phyloP scores from a whole-genome alignment of 64 coral and sea anemone genomes.

The Porites lutea region DNA sequence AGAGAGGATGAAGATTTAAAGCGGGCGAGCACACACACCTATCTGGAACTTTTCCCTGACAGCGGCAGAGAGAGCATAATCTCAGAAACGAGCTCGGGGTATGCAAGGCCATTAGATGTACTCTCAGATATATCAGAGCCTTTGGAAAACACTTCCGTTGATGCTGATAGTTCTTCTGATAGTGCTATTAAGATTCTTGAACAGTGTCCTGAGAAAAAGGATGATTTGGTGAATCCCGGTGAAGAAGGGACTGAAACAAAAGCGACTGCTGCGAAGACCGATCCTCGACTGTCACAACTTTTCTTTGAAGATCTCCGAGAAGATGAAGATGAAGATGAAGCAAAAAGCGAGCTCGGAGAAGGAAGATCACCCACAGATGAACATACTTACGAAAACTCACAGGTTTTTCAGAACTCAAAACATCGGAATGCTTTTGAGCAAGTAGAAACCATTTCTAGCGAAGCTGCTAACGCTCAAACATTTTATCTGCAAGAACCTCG shows the following conservation, averaged over 20 bases:
- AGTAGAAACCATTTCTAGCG: background rate
- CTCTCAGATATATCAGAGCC: background rate
- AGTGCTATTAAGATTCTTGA: background rate
- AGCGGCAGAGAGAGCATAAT: background rate
- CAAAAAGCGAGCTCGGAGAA: background rate
- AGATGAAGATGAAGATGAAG: conserved; percentile 3
- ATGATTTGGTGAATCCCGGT: background rate
- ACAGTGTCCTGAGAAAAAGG: background rate
- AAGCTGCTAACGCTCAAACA: background rate
- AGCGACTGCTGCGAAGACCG: too few relatives aligned
- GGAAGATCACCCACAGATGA: background rate
- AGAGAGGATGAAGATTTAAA: conserved; percentile 23
- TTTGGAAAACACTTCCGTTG: background rate
- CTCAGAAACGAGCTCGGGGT: conserved; percentile 38
- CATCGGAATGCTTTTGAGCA: background rate
- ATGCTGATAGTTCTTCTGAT: background rate
- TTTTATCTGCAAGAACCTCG: background rate
- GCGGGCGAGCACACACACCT: conserved; percentile 36
- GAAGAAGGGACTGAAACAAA: background rate
- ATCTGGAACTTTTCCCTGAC: conserved; percentile 69
- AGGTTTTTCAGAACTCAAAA: background rate
- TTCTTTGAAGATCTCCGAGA: background rate
- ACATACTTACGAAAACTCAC: conserved; percentile 12
- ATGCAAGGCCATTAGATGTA: conserved; percentile 83
- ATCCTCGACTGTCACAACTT: background rate